Evolutionary conservation across 2,888 invertebrate genomes (phyloP).

Genomic region (Theretra japonica): DNA sequence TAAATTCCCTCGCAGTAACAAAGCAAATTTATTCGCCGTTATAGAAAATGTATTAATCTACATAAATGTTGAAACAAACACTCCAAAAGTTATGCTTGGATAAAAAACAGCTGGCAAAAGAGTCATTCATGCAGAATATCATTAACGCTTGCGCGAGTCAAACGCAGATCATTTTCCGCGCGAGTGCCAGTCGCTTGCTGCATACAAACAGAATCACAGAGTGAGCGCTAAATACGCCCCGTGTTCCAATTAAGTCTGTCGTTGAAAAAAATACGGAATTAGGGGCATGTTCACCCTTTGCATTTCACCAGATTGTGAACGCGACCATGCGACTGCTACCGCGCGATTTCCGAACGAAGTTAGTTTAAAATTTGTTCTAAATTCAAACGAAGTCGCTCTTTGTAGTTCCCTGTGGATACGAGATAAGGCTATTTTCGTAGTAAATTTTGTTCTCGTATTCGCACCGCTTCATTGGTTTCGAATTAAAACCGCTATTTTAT

Average conservation of each 20-base stretch:
- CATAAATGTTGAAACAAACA: constrained; percentile 27
- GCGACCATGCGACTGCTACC: constrained; percentile 52
- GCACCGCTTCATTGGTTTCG: constrained; percentile 50
- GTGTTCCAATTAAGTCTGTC: constrained; percentile 58
- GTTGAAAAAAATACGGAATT: constrained; percentile 50
- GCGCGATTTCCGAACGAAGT: constrained; percentile 58
- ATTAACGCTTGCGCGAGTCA: constrained; percentile 54
- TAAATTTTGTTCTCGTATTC: constrained; percentile 51
- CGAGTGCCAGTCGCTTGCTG: constrained; percentile 49
- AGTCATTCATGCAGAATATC: constrained; percentile 50
- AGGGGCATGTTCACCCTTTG: constrained; percentile 51
- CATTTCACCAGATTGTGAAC: constrained; percentile 54
- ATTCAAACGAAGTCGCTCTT: constrained; percentile 57
- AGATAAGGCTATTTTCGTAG: constrained; percentile 57
- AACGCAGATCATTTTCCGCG: constrained; percentile 59
- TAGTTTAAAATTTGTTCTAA: constrained; percentile 62
- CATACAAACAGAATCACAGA: constrained; percentile 63
- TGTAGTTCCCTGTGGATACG: constrained; percentile 54
- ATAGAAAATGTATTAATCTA: constrained; percentile 6
- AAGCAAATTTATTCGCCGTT: neutral
- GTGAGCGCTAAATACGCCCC: constrained; percentile 53
- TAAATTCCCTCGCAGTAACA: neutral
- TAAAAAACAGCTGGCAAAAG: constrained; percentile 37
- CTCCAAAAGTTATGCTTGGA: constrained; percentile 32
- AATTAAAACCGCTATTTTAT: constrained; percentile 42